phyloP scores from a whole-genome alignment of 2,888 invertebrate genomes.

The Anodontia alba region DNA sequence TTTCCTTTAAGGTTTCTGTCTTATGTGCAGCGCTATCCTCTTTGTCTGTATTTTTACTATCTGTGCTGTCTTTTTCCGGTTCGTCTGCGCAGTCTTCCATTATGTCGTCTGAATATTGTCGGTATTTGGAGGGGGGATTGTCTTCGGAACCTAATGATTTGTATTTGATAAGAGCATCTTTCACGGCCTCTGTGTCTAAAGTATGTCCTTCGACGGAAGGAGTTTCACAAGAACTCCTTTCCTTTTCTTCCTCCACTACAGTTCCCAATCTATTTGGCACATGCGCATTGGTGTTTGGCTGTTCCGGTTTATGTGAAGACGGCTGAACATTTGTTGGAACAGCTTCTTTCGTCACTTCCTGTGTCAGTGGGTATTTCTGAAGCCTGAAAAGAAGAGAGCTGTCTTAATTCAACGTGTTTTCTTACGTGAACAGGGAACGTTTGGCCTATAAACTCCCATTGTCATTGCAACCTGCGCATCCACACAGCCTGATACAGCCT shows the following conservation, averaged over 20 bases:
- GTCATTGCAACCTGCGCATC: no score
- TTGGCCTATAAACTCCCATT: no score
- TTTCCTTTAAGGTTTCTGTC: no score
- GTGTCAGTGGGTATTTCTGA: neutral
- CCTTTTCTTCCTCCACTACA: neutral
- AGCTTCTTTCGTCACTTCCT: neutral
- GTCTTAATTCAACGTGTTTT: no score
- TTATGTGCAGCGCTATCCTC: no score
- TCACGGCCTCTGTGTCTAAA: neutral
- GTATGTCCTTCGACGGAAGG: neutral
- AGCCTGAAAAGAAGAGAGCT: neutral
- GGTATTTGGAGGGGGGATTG: neutral
- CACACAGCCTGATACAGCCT: no score
- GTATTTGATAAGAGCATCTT: neutral
- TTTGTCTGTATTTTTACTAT: no score
- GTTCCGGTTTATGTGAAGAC: neutral
- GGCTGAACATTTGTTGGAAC: neutral
- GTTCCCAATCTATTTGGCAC: neutral
- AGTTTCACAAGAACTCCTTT: neutral
- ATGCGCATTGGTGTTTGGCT: neutral
- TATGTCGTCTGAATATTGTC: neutral
- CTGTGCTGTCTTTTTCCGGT: no score
- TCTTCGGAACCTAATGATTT: neutral
- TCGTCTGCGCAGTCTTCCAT: neutral
- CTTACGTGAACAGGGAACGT: no score